Percentiles rank a stretch among this genome's conserved stretches.
Evolutionary conservation across 2,113 vertebrate genomes (phyloP).

Genomic region (Gasterosteus nipponicus): DNA sequence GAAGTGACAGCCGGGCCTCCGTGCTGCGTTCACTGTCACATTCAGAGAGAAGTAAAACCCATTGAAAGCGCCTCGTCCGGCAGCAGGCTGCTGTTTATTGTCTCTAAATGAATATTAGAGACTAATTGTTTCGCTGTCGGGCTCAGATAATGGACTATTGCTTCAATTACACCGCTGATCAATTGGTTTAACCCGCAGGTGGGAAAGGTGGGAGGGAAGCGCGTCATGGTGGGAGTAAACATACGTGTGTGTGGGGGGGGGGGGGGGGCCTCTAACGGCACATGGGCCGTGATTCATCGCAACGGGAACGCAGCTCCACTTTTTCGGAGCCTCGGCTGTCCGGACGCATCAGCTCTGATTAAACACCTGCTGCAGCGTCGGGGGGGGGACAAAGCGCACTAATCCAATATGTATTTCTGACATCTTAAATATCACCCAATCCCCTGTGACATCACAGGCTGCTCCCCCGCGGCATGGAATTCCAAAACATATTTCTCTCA

Average conservation of each 20-base stretch:
- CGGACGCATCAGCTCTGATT: conserved; percentile 99
- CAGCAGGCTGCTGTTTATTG: conserved; percentile 24
- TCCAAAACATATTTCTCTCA: conserved; percentile 99
- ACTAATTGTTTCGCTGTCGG: conserved; percentile 44
- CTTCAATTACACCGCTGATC: conserved; percentile 59
- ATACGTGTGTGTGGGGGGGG: neutral
- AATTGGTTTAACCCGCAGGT: conserved; percentile 55
- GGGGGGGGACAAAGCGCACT: conserved; percentile 95
- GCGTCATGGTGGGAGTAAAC: neutral
- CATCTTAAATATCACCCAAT: conserved; percentile 99
- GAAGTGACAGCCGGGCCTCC: conserved; percentile 18
- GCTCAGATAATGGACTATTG: conserved; percentile 47
- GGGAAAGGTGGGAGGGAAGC: conserved; percentile 20
- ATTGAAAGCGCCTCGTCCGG: conserved; percentile 9
- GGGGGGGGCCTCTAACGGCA: conserved; percentile 40
- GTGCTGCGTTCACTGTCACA: neutral
- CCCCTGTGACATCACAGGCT: conserved; percentile 94
- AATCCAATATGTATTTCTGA: conserved; percentile 99
- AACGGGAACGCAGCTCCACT: conserved; percentile 70
- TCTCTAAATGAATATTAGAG: conserved; percentile 44
- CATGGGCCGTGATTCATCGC: conserved; percentile 77
- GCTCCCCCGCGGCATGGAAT: conserved; percentile 94
- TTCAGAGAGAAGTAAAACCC: neutral
- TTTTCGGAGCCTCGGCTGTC: conserved; percentile 94
- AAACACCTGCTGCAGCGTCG: conserved; percentile 97